Conservation (phyloP, 2,888 invertebrate species). For the Ditula angustiorana region DNA sequence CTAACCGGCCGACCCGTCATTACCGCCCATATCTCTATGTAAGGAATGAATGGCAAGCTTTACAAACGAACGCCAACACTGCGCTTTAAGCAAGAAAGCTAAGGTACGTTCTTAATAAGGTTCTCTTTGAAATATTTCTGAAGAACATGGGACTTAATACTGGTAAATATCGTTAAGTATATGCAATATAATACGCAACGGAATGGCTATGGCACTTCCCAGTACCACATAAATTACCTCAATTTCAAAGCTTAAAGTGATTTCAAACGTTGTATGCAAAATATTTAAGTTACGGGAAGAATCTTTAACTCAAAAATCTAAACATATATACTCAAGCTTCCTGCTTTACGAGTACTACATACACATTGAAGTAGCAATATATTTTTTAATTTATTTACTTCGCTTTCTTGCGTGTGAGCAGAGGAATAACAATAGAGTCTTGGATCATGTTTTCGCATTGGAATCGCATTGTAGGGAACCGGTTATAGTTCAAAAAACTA, state of each 20-base stretch:
- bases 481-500: conserved; percentile 79
- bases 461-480: conserved; percentile 70
- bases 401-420: conserved; percentile 3
- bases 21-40: conserved; percentile 80
- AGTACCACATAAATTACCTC: neutral
- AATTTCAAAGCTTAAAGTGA: neutral
- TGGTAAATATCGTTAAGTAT: neutral
- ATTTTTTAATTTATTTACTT: neutral
- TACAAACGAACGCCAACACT: conserved; percentile 70
- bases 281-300: no score
- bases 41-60: conserved; percentile 79
- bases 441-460: conserved; percentile 65
- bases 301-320: neutral
- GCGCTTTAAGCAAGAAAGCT: conserved; percentile 67
- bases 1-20: conserved; percentile 73
- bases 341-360: neutral
- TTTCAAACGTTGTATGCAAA: neutral
- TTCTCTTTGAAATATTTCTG: neutral
- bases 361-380: neutral
- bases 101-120: conserved; percentile 64
- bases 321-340: neutral
- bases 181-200: neutral
- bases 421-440: conserved; percentile 44
- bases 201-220: neutral
- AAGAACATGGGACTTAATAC: neutral